A percentile compares a stretch with the other conserved stretches of the same genome.
These are phyloP conservation scores for Quadroppia sp. DNA, from an alignment of 2,888 invertebrate genomes.

Conservation along the genomic window DNA sequence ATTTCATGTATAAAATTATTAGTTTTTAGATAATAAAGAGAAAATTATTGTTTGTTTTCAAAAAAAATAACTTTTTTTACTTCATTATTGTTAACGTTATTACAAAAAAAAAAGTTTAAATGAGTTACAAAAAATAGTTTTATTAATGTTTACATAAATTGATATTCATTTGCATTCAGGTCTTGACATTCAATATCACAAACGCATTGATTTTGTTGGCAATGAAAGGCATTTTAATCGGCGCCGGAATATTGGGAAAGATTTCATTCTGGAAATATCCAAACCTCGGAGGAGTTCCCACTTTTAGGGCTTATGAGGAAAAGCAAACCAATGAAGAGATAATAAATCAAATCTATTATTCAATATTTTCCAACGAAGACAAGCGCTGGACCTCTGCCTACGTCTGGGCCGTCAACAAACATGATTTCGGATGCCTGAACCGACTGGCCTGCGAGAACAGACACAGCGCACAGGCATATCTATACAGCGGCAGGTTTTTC, in stretches of 20 bases:
- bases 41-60: no score
- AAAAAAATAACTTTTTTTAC: no score
- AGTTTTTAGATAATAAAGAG: no score
- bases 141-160: no score
- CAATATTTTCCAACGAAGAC: conserved; percentile 29
- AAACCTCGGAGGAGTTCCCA: conserved; percentile 21
- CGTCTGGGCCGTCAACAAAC: conserved; percentile 36
- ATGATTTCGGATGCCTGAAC: conserved; percentile 25
- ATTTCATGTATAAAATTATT: no score
- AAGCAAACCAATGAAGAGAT: neutral
- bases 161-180: no score
- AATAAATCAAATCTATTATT: neutral
- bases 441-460: conserved; percentile 36
- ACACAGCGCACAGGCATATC: conserved; percentile 20
- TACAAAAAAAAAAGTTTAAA: neutral
- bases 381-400: conserved; percentile 28
- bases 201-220: conserved; percentile 25
- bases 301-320: neutral
- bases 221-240: conserved; percentile 17
- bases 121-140: neutral
- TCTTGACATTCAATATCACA: conserved; percentile 31
- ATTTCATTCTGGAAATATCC: conserved; percentile 32
- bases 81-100: no score
- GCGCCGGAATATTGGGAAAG: conserved; percentile 31
- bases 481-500: conserved; percentile 2